phyloP scores from a whole-genome alignment of 1,140 invertebrate genomes.

The Eufriesea mexicana region DNA sequence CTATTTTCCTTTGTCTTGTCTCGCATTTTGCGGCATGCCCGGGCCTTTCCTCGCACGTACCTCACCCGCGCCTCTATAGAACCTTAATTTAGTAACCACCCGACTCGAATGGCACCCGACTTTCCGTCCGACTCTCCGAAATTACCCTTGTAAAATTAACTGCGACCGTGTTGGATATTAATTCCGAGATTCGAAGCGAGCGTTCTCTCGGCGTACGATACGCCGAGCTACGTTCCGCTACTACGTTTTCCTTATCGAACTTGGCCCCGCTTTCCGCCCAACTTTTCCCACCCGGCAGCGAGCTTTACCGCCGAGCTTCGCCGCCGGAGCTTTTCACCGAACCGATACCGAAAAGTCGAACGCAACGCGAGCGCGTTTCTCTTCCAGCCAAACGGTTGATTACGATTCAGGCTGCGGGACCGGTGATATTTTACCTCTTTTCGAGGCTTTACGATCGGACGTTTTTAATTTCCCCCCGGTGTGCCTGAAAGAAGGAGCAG shows the following conservation, averaged over 20 bases:
- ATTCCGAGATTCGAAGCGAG: background rate
- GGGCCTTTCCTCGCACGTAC: constrained; percentile 2
- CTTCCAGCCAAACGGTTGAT: constrained; percentile 62
- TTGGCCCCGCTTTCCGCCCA: background rate
- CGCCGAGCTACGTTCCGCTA: background rate
- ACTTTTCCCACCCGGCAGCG: background rate
- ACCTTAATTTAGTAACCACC: constrained; percentile 44
- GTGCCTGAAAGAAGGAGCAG: constrained; percentile 58
- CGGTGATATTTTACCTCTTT: constrained; percentile 76
- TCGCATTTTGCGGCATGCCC: constrained; percentile 6
- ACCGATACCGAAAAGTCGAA: constrained; percentile 31
- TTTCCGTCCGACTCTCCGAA: constrained; percentile 3
- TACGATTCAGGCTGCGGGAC: constrained; percentile 74
- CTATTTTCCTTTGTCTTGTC: constrained; percentile 50
- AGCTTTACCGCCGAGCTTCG: too few relatives aligned
- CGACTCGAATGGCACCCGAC: constrained; percentile 28
- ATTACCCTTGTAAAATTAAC: constrained; percentile 35
- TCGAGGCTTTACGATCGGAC: constrained; percentile 77
- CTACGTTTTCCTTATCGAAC: background rate
- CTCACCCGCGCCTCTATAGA: background rate
- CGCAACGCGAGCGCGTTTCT: constrained; percentile 15
- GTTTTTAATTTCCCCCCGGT: constrained; percentile 80
- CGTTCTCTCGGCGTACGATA: background rate
- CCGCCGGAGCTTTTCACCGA: background rate
- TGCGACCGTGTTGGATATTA: constrained; percentile 22